Conservation (phyloP, 2,797 vertebrate species). For the Lacerta bilineata region DNA sequence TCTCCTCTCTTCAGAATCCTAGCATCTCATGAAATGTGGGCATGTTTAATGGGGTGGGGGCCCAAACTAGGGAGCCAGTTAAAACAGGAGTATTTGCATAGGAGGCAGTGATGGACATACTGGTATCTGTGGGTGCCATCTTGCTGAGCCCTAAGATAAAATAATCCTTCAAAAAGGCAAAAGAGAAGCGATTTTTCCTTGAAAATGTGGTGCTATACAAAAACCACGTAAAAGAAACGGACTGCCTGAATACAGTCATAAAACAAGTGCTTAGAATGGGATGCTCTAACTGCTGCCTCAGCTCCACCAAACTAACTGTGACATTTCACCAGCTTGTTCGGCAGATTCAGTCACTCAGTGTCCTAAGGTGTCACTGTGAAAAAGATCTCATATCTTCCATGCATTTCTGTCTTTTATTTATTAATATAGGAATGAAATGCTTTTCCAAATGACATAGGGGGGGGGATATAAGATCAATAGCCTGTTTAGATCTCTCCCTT, state of each 20-base stretch:
- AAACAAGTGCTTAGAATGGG: neutral
- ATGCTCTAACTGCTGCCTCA: constrained; percentile 6
- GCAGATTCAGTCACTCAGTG: neutral
- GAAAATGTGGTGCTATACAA: neutral
- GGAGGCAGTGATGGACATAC: no score
- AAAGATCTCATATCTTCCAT: neutral
- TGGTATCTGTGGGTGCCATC: no score
- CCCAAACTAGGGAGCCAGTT: no score
- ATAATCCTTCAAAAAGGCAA: neutral
- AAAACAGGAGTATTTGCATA: no score
- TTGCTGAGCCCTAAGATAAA: neutral
- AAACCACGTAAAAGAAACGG: neutral
- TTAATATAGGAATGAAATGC: neutral
- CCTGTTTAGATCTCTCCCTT: constrained; percentile 44
- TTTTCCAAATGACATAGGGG: constrained; percentile 13
- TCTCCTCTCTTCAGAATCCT: no score
- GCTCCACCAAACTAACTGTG: neutral
- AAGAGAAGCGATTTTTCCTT: neutral
- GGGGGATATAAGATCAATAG: constrained; percentile 23
- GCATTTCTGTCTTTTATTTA: neutral
- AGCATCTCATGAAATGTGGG: no score
- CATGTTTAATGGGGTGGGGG: no score
- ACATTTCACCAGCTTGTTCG: neutral
- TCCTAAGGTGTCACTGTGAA: neutral
- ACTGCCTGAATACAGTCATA: constrained; percentile 7